These are phyloP conservation scores for Harmothoe impar DNA, from an alignment of 2,888 invertebrate species.

Conservation along the genomic window DNA sequence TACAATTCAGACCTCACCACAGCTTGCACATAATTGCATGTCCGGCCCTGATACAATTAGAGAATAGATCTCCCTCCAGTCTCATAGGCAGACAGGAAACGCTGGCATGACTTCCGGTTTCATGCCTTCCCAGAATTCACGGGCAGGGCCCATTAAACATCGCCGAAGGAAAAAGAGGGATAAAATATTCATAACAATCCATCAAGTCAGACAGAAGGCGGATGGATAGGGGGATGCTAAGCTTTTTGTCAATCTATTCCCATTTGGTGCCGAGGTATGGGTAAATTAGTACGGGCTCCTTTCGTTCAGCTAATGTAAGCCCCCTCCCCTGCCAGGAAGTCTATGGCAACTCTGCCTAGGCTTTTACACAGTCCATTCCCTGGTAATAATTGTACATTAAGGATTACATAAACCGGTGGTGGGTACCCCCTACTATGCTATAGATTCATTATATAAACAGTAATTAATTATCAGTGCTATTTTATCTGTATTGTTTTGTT, in stretches of 20 bases:
- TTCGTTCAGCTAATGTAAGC: not conserved
- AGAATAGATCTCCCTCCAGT: not conserved
- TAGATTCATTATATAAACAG: not conserved
- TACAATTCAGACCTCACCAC: too few relatives aligned
- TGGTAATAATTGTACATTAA: not conserved
- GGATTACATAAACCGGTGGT: not conserved
- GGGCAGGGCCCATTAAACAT: not conserved
- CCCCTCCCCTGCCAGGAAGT: too few relatives aligned
- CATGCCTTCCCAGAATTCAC: not conserved
- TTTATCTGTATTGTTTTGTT: too few relatives aligned
- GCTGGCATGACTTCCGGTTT: constrained; percentile 6
- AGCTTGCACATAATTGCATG: too few relatives aligned
- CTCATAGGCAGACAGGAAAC: not conserved
- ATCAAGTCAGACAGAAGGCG: not conserved
- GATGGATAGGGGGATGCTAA: too few relatives aligned
- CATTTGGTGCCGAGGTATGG: not conserved
- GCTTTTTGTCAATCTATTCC: not conserved
- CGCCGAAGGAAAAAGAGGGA: not conserved
- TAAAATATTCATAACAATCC: not conserved
- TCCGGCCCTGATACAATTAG: too few relatives aligned
- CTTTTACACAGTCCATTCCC: not conserved
- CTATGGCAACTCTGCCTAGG: not conserved
- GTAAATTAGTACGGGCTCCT: not conserved
- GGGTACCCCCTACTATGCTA: too few relatives aligned
- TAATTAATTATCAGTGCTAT: not conserved